Conservation (phyloP, 2,888 invertebrate species). For the Lithophane socia region DNA sequence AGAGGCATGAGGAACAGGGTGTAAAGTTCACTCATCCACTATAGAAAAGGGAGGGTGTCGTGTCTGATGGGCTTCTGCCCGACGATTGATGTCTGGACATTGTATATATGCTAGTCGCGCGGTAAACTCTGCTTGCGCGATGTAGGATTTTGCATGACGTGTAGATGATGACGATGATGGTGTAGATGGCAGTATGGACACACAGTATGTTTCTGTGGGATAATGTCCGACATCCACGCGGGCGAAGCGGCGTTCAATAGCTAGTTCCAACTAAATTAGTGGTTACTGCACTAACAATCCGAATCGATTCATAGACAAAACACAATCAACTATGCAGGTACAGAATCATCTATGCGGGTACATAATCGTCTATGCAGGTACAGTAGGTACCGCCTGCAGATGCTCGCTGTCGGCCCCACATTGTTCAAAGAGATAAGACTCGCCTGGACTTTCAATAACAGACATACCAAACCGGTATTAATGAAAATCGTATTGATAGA, state of each 20-base stretch:
- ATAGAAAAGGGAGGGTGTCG: too few species aligned
- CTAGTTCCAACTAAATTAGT: neutral
- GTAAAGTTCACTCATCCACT: too few species aligned
- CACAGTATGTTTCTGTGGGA: neutral
- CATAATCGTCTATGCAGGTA: neutral
- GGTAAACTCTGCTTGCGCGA: too few species aligned
- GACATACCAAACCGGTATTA: conserved; percentile 41
- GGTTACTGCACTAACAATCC: neutral
- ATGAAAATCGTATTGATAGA: conserved; percentile 31
- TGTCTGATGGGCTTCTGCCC: too few species aligned
- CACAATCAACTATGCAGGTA: neutral
- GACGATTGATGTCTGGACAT: too few species aligned
- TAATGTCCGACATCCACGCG: neutral
- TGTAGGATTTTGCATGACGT: too few species aligned
- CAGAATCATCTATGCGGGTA: neutral
- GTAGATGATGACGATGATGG: too few species aligned
- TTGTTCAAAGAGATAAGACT: conserved; percentile 49
- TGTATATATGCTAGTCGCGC: too few species aligned
- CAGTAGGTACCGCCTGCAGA: conserved; percentile 3
- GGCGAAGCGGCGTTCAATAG: neutral
- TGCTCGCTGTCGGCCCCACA: conserved; percentile 26
- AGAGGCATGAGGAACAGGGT: too few species aligned
- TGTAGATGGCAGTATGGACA: too few species aligned
- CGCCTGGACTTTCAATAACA: conserved; percentile 48
- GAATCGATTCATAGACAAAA: neutral